These are phyloP conservation scores for Lathamus discolor DNA, from an alignment of 2,113 vertebrate species.

Conservation along the genomic window DNA sequence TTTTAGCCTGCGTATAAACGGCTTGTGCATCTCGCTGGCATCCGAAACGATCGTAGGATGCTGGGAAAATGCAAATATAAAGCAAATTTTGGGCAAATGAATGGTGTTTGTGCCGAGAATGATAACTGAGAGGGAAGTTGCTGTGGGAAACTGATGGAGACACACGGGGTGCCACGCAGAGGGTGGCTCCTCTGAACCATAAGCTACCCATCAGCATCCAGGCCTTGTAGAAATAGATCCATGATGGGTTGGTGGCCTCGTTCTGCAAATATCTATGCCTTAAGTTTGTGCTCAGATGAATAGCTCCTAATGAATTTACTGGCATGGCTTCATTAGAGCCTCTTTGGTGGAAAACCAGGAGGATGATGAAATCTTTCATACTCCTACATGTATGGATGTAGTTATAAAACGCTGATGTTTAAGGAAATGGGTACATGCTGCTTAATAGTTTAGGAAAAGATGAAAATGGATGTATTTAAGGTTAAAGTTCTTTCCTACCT, in stretches of 20 bases:
- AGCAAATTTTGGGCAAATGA: neutral
- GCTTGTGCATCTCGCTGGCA: neutral
- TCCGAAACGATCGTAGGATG: neutral
- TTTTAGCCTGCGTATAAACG: neutral
- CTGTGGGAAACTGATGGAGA: neutral
- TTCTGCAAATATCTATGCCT: neutral
- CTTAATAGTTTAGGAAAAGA: neutral
- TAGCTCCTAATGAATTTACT: neutral
- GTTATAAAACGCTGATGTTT: neutral
- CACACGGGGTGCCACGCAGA: fast-evolving
- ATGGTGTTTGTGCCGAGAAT: fast-evolving
- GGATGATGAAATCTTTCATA: too few relatives aligned
- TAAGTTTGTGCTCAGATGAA: neutral
- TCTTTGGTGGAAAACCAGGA: neutral
- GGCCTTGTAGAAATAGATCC: neutral
- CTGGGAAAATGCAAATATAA: neutral
- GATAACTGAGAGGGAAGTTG: neutral
- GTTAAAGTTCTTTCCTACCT: neutral
- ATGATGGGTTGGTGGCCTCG: neutral
- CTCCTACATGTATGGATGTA: fast-evolving
- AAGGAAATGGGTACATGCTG: neutral
- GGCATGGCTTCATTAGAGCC: neutral
- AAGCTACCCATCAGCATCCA: neutral
- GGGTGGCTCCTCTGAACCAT: neutral
- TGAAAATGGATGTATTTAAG: fast-evolving